Evolutionary conservation across 1,140 invertebrate genomes (phyloP), one percentile per base, ranked within the genome.

Genomic region (Asobara japonica): DNA sequence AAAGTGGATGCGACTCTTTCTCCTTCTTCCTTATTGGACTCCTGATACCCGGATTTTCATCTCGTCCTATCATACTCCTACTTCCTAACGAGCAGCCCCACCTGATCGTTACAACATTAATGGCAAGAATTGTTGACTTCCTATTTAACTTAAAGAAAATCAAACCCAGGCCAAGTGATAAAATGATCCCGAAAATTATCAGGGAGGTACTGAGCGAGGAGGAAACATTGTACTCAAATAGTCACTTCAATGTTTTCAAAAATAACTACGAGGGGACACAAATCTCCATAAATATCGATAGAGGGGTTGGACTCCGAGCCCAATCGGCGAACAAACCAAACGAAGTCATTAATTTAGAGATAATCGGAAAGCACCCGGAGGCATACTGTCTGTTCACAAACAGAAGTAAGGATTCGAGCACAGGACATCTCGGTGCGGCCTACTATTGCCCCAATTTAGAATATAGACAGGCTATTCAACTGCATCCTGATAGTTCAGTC

Each of bases 291-390:
- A 33, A 33, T 6, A 33, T 33, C 10, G 10, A 33, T 33, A 33
- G n/a, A 33, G 31, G 10, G 4, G 10, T 33, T 33, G 31, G 31
- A n/a, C 8, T 65, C 13, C 31, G 86, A 45, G 41, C 41, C 8
- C 16, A 45, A 45, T 45, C 8, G 41, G n/a, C 4, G n/a, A n/a
- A 16, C 6, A 45, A 13, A 8, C 8, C 16, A 45, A 45, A 13
- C 10, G 31, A 33, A 6, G 31, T 33, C 10, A 33, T 33, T 6
- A 33, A 33, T 6, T 4, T 10, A 33, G 31, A 33, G 4, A 33
- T 33, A 33, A 33, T 33, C 31, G 31, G 10, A 33, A 10, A 4
- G 31, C 4, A 33, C 31, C 31, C 31, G 10, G 31, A 33, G 31
- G 31, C 31, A 33, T 45, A 45, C 41, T 45, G 41, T n/a, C 3